These are phyloP conservation scores for Protonibea diacanthus DNA, from an alignment of 2,797 vertebrate species.

Conservation along the genomic window DNA sequence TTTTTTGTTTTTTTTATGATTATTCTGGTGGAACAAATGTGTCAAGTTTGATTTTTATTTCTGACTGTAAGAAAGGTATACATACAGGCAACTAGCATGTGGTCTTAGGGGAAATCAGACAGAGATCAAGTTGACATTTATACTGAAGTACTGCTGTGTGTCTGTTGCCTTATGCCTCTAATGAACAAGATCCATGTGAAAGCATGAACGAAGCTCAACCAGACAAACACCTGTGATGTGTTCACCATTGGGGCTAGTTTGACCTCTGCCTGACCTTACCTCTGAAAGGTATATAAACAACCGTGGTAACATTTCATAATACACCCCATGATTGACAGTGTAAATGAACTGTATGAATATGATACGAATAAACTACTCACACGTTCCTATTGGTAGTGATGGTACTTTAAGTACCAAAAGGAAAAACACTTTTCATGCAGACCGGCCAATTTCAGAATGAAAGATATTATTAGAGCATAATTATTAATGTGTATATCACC, in stretches of 20 bases:
- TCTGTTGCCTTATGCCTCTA: conserved; percentile 5
- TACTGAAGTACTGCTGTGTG: not conserved
- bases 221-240: not conserved
- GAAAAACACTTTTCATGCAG: not conserved
- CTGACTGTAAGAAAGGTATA: not conserved
- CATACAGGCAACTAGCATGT: not conserved
- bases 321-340: not conserved
- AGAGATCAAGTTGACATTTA: not conserved
- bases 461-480: not conserved
- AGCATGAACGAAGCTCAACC: not conserved
- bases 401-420: not conserved
- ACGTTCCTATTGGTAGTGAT: not conserved
- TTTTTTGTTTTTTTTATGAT: not conserved
- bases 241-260: not conserved
- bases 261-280: not conserved
- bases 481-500: not conserved
- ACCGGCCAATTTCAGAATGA: not conserved
- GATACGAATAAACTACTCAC: not conserved
- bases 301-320: not conserved
- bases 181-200: conserved; percentile 7
- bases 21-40: conserved; percentile 3
- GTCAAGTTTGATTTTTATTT: not conserved
- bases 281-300: conserved; percentile 6
- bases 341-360: not conserved
- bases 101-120: not conserved